Conservation (phyloP, 2,888 invertebrate genomes). For the Pharmacophagus antenor region DNA sequence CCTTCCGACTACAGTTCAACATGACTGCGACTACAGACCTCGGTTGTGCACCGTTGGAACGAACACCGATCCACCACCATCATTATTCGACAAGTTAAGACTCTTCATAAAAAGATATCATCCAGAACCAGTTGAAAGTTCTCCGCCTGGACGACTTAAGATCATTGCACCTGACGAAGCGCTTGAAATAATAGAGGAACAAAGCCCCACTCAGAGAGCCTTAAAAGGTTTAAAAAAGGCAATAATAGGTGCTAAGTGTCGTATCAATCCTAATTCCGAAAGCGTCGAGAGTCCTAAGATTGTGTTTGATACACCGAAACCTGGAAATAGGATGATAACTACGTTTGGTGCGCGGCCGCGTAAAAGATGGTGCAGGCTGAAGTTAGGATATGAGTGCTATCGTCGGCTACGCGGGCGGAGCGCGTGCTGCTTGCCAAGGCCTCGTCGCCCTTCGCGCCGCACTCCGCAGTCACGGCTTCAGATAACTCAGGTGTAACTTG, state of each 20-base stretch:
- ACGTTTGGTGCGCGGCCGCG: conserved; percentile 66
- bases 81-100: conserved; percentile 52
- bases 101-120: conserved; percentile 51
- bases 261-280: conserved; percentile 61
- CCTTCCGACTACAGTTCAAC: conserved; percentile 44
- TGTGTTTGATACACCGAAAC: conserved; percentile 67
- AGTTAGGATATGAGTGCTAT: conserved; percentile 54
- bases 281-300: conserved; percentile 70
- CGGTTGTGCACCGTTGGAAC: conserved; percentile 67
- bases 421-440: conserved; percentile 57
- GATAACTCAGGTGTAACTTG: conserved; percentile 75
- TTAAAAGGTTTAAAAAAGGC: conserved; percentile 64
- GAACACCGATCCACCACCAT: conserved; percentile 67
- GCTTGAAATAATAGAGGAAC: conserved; percentile 54
- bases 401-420: conserved; percentile 53
- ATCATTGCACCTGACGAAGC: conserved; percentile 59
- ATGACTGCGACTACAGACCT: conserved; percentile 49
- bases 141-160: conserved; percentile 55
- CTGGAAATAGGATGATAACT: conserved; percentile 69
- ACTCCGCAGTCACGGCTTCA: conserved; percentile 62
- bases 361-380: conserved; percentile 57
- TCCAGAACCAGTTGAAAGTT: conserved; percentile 44
- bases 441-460: conserved; percentile 56
- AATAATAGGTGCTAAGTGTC: conserved; percentile 63
- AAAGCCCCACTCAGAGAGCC: conserved; percentile 55